phyloP scores from a whole-genome alignment of 2,888 invertebrate species.

The Sepiola atlantica region DNA sequence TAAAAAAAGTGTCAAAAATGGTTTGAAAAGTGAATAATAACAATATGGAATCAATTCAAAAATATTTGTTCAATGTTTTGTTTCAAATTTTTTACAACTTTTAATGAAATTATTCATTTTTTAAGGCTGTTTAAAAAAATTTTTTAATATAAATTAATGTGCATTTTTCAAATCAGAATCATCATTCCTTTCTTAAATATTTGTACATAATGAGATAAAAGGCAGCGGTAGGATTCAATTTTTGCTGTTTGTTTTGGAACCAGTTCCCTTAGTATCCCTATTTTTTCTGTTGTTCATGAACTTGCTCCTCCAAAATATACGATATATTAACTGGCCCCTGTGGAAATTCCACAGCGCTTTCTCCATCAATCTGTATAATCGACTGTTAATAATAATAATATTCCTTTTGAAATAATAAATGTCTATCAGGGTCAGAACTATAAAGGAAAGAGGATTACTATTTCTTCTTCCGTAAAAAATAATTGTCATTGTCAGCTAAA shows the following conservation, averaged over 20 bases:
- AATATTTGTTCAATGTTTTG: not conserved
- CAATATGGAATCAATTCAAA: slow-evolving; percentile 32
- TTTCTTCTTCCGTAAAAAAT: no score
- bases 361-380: not conserved
- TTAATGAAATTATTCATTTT: not conserved
- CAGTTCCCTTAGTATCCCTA: not conserved
- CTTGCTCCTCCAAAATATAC: not conserved
- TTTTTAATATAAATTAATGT: not conserved
- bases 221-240: not conserved
- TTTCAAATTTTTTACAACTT: not conserved
- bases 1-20: not conserved
- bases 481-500: no score
- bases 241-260: not conserved
- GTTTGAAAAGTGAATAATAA: not conserved
- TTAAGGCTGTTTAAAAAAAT: not conserved
- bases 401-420: no score
- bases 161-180: not conserved
- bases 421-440: no score
- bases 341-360: not conserved
- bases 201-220: not conserved
- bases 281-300: not conserved
- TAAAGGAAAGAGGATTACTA: no score
- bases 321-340: no score
- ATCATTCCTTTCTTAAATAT: not conserved
- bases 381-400: not conserved